Evolutionary conservation across 2,113 vertebrate species (phyloP).

Genomic region (Scolopax mira): DNA sequence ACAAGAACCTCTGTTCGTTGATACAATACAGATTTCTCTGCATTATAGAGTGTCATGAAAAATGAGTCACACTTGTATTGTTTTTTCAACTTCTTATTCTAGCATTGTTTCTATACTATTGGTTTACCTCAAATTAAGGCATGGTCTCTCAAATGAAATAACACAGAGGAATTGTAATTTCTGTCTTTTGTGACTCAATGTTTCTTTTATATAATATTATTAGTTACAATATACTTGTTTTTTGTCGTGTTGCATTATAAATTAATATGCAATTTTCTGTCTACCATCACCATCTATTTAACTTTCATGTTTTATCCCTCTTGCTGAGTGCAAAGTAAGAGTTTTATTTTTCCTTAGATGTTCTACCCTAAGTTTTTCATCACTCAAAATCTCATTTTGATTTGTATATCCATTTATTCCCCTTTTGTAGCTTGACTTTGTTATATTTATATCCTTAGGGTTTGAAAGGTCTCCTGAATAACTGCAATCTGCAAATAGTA

Average conservation of each 20-base stretch:
- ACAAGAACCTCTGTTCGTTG: not conserved
- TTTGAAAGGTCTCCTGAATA: not conserved
- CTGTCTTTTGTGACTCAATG: not conserved
- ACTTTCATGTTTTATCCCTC: not conserved
- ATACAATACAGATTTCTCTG: not conserved
- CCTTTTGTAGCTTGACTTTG: not conserved
- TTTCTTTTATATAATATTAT: not conserved
- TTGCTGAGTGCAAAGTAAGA: not conserved
- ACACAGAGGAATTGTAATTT: not conserved
- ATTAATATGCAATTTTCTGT: not conserved
- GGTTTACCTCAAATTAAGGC: not conserved
- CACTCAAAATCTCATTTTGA: not conserved
- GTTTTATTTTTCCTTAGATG: not conserved
- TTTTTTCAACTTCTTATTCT: not conserved
- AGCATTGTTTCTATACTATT: not conserved
- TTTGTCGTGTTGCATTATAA: not conserved
- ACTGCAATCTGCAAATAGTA: not conserved
- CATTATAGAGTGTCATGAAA: not conserved
- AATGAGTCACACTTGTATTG: not conserved
- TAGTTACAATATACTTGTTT: not conserved
- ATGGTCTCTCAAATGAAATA: not conserved
- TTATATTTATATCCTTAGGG: not conserved
- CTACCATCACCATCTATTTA: not conserved
- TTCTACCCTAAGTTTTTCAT: not conserved
- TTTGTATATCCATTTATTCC: not conserved